A percentile compares a stretch with the other conserved stretches of the same genome.
Conservation (phyloP, 2,113 vertebrate species). For the Astatotilapia flaviijosephi region DNA sequence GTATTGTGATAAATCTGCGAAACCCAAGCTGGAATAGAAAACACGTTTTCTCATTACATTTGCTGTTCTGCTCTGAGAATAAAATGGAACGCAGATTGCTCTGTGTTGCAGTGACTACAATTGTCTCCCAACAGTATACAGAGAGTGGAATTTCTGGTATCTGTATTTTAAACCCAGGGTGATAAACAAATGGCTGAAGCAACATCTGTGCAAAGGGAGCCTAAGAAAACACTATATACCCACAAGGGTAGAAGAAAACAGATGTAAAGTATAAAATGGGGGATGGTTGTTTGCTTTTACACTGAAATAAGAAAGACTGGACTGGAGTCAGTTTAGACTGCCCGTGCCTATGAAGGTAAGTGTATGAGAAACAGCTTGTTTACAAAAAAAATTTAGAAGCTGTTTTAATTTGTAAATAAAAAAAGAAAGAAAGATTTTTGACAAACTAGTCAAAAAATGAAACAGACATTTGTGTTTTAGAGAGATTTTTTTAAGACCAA, state of each 20-base stretch:
- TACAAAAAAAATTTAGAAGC: neutral
- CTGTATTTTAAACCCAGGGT: slow-evolving; percentile 1
- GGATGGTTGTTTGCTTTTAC: neutral
- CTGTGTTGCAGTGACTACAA: neutral
- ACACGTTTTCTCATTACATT: neutral
- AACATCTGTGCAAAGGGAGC: slow-evolving; percentile 59
- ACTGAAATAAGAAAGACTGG: neutral
- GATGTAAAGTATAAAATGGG: neutral
- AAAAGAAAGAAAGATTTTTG: neutral
- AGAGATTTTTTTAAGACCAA: neutral
- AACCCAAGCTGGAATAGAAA: neutral
- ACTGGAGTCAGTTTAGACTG: neutral
- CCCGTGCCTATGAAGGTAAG: neutral
- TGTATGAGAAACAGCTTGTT: neutral
- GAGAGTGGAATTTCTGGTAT: slow-evolving; percentile 40
- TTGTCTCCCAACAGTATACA: neutral
- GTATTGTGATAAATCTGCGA: neutral
- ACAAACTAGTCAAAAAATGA: neutral
- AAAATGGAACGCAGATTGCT: neutral
- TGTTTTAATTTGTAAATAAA: neutral
- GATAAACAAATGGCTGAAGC: slow-evolving; percentile 36
- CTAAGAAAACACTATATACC: neutral
- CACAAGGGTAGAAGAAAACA: neutral
- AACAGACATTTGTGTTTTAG: neutral
- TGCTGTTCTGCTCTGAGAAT: neutral